Percentiles rank a stretch among this genome's conserved stretches.
These are phyloP conservation scores for Siphlonurus alternatus DNA, from an alignment of 2,888 invertebrate species.

Conservation along the genomic window DNA sequence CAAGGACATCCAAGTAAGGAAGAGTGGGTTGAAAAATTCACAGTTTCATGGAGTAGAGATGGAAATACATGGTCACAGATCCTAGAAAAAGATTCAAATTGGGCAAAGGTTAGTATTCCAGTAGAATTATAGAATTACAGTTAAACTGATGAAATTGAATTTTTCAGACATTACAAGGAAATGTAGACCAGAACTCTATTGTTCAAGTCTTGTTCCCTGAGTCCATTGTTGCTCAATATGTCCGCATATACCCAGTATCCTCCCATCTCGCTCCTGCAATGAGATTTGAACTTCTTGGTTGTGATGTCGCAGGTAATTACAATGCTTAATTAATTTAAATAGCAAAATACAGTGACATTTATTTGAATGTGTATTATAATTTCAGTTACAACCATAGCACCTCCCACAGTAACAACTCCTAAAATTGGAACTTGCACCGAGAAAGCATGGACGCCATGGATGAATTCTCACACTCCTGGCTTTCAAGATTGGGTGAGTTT, in stretches of 20 bases:
- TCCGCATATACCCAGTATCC: slow-evolving; percentile 20
- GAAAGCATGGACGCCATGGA: slow-evolving; percentile 19
- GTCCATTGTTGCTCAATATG: slow-evolving; percentile 20
- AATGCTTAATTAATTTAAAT: not conserved
- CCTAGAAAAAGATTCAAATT: slow-evolving; percentile 10
- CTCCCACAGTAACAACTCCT: slow-evolving; percentile 9
- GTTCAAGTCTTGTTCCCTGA: slow-evolving; percentile 20
- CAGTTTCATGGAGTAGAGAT: slow-evolving; percentile 21
- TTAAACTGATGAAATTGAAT: no score
- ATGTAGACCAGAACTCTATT: slow-evolving; percentile 18
- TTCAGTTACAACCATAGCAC: slow-evolving; percentile 6
- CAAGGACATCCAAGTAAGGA: slow-evolving; percentile 21
- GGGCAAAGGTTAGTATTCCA: slow-evolving; percentile 9
- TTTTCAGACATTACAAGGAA: slow-evolving; percentile 23
- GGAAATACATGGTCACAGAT: slow-evolving; percentile 20
- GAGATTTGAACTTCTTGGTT: slow-evolving; percentile 23
- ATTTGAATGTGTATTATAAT: not conserved
- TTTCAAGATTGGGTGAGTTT: slow-evolving; percentile 13
- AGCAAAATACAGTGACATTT: not conserved
- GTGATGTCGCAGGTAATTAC: slow-evolving; percentile 14
- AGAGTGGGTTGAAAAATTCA: slow-evolving; percentile 21
- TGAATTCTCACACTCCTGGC: slow-evolving; percentile 18
- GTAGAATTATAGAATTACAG: not conserved
- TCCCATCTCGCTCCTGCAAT: slow-evolving; percentile 20
- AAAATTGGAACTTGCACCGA: slow-evolving; percentile 12